Evolutionary conservation across 2,113 vertebrate species (phyloP).

Genomic region (Thryonomys swinderianus): DNA sequence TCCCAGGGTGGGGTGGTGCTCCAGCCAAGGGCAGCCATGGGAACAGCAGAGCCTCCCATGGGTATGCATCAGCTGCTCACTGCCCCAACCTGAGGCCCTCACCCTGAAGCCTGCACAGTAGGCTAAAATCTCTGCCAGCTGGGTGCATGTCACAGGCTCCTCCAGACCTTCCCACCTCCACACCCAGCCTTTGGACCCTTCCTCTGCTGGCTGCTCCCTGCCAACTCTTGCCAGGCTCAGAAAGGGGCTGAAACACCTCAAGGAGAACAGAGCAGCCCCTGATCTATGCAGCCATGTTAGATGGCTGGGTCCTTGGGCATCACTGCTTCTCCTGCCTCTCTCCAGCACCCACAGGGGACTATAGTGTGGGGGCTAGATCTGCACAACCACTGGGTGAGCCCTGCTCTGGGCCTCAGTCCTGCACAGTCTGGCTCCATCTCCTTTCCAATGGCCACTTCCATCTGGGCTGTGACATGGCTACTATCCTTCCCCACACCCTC

Average conservation of each 20-base stretch:
- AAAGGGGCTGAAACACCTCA: background rate
- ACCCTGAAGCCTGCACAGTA: background rate
- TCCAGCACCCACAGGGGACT: background rate
- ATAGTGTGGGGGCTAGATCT: too few species aligned
- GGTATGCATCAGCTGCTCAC: background rate
- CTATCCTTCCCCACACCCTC: background rate
- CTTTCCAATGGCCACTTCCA: background rate
- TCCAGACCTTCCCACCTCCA: background rate
- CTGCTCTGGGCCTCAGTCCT: background rate
- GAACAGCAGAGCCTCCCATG: background rate
- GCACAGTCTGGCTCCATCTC: background rate
- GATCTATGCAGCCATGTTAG: background rate
- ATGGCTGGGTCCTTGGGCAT: background rate
- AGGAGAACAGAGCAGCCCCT: too few species aligned
- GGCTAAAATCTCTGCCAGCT: background rate
- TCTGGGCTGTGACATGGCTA: too few species aligned
- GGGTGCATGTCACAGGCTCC: background rate
- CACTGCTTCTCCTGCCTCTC: background rate
- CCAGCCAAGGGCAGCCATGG: background rate
- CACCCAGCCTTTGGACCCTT: background rate
- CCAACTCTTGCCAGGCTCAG: background rate
- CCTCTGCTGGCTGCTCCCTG: background rate
- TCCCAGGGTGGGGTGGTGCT: background rate
- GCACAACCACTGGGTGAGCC: accelerated
- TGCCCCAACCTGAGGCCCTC: background rate